Base-by-base conservation (phyloP, 2,797 vertebrate genomes). In the Gobionotothen gibberifrons region DNA sequence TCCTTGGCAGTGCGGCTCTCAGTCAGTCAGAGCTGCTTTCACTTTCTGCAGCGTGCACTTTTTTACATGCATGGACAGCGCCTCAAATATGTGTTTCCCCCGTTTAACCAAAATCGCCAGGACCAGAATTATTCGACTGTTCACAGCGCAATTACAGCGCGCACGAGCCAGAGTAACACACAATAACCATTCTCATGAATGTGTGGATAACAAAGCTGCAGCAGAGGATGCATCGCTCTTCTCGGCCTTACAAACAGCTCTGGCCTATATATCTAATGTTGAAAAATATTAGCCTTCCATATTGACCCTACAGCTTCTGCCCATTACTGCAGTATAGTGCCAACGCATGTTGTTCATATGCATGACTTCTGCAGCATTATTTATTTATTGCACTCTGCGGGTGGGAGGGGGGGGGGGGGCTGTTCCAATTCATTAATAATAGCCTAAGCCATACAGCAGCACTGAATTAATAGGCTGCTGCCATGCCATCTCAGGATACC, bases 401-500 rank as follows among this genome's bases (percentile, higher is more conserved):
- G 81, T 84, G 88, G 85, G 89, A 54, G 75, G 73, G 74, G 42
- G 22, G 2, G 66, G 53, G 62, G 59, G 64, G 79, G 85, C 83
- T 89, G 76, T 82, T 92, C 86, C 87, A 88, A 89, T 92, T 93
- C 85, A 94, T 94, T 94, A 93, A 91, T 93, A 92, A 93, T 88
- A 84, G 76, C 79, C 84, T 76, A 46, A 85, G 78, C 74, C 85
- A 72, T 79, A 79, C 89, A 89, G 85, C 82, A 89, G 85, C 78
- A 22, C 70, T 83, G 87, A 83, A 91, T 91, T 92, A 92, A 91
- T 90, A 70, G 80, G 72, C 75, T 78, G 68, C 67, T 72, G 51
- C 76, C 75, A 26, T 72, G 51, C 76, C 75, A 26, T 43, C 66
- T 69, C 67, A 8, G 51, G 14, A 46, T 69, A 76, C 82, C 74